Conservation (phyloP, 2,888 invertebrate genomes). For the Acrocyrtus sp. region DNA sequence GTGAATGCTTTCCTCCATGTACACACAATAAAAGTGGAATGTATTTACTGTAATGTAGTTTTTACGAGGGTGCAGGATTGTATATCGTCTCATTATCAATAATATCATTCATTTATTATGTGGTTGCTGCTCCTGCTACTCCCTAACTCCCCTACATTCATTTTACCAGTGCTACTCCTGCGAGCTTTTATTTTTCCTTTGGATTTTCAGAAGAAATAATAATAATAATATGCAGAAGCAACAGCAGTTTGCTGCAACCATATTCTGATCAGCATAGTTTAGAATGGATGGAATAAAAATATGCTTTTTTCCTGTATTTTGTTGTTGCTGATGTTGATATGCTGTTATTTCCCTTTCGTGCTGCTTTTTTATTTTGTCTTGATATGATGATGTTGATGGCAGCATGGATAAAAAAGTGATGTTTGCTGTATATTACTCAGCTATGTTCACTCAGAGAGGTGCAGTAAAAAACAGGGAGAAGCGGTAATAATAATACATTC, state of each 20-base stretch:
- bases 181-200: too few species aligned
- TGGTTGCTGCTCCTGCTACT: background rate
- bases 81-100: conserved; percentile 34
- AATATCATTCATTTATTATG: conserved; percentile 39
- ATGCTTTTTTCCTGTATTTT: background rate
- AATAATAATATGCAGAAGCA: too few species aligned
- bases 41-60: background rate
- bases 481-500: conserved; percentile 43
- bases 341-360: conserved; percentile 44
- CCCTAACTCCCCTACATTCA: too few species aligned
- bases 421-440: conserved; percentile 49
- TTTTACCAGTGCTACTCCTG: too few species aligned
- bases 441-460: too few species aligned
- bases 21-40: background rate
- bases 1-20: background rate
- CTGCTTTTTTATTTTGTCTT: conserved; percentile 27
- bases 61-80: background rate
- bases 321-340: background rate
- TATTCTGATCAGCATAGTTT: conserved; percentile 25
- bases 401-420: conserved; percentile 45
- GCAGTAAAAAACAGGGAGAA: conserved; percentile 15
- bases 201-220: too few species aligned
- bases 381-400: too few species aligned
- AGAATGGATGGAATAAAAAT: background rate
- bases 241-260: conserved; percentile 17